A percentile compares a stretch with the other conserved stretches of the same genome.
Conservation (phyloP, 2,113 vertebrate genomes). For the Lucifuga dentata region DNA sequence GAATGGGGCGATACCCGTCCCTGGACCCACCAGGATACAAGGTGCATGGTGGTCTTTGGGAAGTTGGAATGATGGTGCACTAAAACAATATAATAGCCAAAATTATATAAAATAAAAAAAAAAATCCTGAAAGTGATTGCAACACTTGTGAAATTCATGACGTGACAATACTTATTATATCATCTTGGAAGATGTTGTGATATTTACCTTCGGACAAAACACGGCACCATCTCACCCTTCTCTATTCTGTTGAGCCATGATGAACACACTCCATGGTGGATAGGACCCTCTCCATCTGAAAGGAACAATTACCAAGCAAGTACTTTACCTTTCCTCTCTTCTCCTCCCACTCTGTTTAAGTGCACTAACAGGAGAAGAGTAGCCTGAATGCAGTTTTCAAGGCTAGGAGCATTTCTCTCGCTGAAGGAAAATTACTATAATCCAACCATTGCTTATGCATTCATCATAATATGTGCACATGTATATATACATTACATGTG, state of each 20-base stretch:
- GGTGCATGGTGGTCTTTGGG: slow-evolving; percentile 92
- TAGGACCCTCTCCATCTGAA: slow-evolving; percentile 91
- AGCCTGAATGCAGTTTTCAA: slow-evolving; percentile 21
- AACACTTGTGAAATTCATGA: background rate
- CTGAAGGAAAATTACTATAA: slow-evolving; percentile 57
- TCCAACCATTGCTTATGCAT: slow-evolving; percentile 39
- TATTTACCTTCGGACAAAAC: slow-evolving; percentile 94
- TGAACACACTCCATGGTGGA: slow-evolving; percentile 97
- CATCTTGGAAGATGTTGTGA: background rate
- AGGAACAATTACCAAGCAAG: slow-evolving; percentile 52
- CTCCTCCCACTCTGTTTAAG: slow-evolving; percentile 51
- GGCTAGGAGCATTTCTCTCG: slow-evolving; percentile 22
- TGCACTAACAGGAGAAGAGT: slow-evolving; percentile 37
- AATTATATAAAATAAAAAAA: background rate
- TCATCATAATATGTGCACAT: slow-evolving; percentile 37
- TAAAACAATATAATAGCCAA: slow-evolving; percentile 53
- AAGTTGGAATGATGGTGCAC: slow-evolving; percentile 94
- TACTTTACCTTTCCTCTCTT: slow-evolving; percentile 47
- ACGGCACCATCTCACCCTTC: slow-evolving; percentile 91
- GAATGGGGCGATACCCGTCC: slow-evolving; percentile 97
- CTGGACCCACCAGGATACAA: slow-evolving; percentile 95
- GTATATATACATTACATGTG: background rate
- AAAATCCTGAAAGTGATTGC: background rate
- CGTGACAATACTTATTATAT: background rate
- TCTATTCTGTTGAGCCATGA: slow-evolving; percentile 97